phyloP scores from a whole-genome alignment of 2,797 vertebrate species.

The Chaenodraco wilsoni region DNA sequence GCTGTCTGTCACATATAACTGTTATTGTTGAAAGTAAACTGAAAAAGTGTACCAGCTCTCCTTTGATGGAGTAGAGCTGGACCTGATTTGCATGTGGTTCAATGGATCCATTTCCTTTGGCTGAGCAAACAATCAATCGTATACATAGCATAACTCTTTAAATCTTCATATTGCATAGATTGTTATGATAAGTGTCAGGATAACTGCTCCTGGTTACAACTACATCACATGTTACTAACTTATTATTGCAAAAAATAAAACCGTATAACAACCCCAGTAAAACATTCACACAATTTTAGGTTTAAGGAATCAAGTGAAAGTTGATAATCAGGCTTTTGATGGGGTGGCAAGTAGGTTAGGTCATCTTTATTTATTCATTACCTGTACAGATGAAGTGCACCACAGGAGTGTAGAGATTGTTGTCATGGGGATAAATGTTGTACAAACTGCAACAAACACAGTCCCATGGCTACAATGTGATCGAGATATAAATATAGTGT shows the following conservation, averaged over 20 bases:
- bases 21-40: not conserved
- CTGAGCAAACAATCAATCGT: not conserved
- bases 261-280: not conserved
- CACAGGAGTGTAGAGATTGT: not conserved
- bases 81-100: not conserved
- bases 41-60: not conserved
- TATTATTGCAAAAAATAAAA: not conserved
- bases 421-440: not conserved
- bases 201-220: no score
- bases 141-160: not conserved
- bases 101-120: not conserved
- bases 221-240: not conserved
- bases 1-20: not conserved
- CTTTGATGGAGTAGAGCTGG: no score
- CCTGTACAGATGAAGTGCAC: not conserved
- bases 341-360: not conserved
- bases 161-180: not conserved
- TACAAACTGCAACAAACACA: not conserved
- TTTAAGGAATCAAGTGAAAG: not conserved
- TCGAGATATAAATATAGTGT: not conserved
- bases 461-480: not conserved
- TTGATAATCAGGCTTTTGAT: not conserved
- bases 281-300: not conserved
- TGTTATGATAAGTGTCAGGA: not conserved
- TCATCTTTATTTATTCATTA: slow-evolving; percentile 7